These are phyloP conservation scores for Phylloscopus whistleri DNA, from an alignment of 2,113 vertebrate genomes.

Conservation along the genomic window DNA sequence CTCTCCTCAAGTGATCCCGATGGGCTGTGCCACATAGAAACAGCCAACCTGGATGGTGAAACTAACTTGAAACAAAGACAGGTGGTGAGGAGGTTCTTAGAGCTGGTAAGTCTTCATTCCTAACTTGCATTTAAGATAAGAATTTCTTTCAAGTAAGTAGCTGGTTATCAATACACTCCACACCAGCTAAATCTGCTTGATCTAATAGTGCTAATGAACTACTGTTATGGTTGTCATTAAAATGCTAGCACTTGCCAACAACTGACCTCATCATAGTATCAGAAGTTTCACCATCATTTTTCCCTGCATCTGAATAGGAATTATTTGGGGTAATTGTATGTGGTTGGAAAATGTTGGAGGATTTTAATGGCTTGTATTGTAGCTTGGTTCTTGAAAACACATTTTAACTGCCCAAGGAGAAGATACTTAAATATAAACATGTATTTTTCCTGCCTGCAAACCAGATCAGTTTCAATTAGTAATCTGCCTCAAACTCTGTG, in stretches of 20 bases:
- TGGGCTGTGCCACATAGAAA: slow-evolving; percentile 95
- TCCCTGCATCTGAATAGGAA: slow-evolving; percentile 32
- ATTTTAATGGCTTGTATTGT: slow-evolving; percentile 30
- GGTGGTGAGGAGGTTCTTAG: slow-evolving; percentile 89
- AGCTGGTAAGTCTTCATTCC: slow-evolving; percentile 82
- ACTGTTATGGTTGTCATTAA: slow-evolving; percentile 21
- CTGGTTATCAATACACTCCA: background rate
- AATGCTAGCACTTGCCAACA: background rate
- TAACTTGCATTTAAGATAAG: background rate
- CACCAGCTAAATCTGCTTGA: background rate
- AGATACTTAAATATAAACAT: slow-evolving; percentile 12
- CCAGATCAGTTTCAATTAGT: slow-evolving; percentile 24
- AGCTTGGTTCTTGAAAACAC: slow-evolving; percentile 12
- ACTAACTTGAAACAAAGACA: slow-evolving; percentile 96
- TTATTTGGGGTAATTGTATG: slow-evolving; percentile 22
- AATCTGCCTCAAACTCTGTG: background rate
- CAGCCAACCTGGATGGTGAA: slow-evolving; percentile 95
- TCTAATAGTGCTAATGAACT: background rate
- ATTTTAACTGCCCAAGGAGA: background rate
- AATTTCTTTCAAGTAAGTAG: background rate
- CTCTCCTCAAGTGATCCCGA: slow-evolving; percentile 94
- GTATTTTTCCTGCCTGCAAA: slow-evolving; percentile 20
- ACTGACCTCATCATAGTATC: background rate
- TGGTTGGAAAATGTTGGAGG: background rate
- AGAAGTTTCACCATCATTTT: slow-evolving; percentile 9